phyloP scores from a whole-genome alignment of 2,888 invertebrate genomes.

The Lycia hirtaria region DNA sequence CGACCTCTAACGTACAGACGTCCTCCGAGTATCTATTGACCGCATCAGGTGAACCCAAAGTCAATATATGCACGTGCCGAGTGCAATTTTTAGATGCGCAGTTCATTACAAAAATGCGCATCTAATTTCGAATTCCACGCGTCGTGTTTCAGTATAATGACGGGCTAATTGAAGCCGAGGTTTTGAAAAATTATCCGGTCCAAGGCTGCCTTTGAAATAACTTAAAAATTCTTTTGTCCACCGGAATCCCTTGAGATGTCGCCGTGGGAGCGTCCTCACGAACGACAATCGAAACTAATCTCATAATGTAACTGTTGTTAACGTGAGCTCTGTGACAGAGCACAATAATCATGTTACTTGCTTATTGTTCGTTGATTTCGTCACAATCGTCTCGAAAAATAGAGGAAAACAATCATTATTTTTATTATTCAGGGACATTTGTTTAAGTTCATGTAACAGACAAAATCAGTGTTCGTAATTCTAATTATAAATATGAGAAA shows the following conservation, averaged over 20 bases:
- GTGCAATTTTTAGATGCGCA: constrained; percentile 1
- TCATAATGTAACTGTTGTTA: constrained; percentile 8
- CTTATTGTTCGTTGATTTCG: constrained; percentile 11
- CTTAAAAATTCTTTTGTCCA: constrained; percentile 40
- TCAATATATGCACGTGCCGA: constrained; percentile 19
- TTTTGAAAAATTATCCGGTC: constrained; percentile 30
- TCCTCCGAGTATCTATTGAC: constrained; percentile 31
- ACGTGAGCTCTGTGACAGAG: constrained; percentile 5
- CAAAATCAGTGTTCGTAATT: background rate
- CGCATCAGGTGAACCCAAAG: constrained; percentile 32
- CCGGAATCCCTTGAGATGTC: constrained; percentile 30
- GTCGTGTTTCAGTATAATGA: constrained; percentile 15
- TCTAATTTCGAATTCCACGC: constrained; percentile 16
- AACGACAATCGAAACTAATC: constrained; percentile 16
- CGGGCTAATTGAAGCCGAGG: constrained; percentile 29
- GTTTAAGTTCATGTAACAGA: background rate
- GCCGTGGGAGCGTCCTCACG: constrained; percentile 29
- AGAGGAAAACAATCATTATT: constrained; percentile 1
- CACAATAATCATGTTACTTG: constrained; percentile 4
- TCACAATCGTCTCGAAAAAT: constrained; percentile 4
- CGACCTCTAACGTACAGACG: constrained; percentile 25
- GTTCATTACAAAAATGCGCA: constrained; percentile 4
- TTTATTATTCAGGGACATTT: constrained; percentile 4
- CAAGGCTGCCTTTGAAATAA: constrained; percentile 33
- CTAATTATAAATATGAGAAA: background rate